phyloP scores from a whole-genome alignment of 2,888 invertebrate species.

The Cheilosia urbana region DNA sequence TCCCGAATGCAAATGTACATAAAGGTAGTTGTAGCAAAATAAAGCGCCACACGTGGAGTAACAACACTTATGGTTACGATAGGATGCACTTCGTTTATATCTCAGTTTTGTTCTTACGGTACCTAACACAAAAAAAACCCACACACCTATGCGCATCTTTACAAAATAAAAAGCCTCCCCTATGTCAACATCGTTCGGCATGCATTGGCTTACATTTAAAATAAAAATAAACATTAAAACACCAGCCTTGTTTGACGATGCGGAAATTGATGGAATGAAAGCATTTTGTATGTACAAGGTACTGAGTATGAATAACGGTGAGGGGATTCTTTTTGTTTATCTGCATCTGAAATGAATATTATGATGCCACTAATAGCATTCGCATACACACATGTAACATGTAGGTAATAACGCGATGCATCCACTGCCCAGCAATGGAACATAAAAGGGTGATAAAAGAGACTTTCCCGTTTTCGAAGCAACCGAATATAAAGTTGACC shows the following conservation, averaged over 20 bases:
- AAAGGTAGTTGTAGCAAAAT: too few relatives aligned
- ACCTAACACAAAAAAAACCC: neutral
- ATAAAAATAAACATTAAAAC: conserved; percentile 55
- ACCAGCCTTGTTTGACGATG: conserved; percentile 46
- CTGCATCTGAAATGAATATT: conserved; percentile 43
- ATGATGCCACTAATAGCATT: conserved; percentile 57
- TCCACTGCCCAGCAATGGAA: neutral
- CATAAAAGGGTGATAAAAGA: conserved; percentile 39
- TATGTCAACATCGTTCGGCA: conserved; percentile 13
- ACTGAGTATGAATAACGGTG: conserved; percentile 1
- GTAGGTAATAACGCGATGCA: neutral
- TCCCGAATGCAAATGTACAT: too few relatives aligned
- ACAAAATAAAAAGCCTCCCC: neutral
- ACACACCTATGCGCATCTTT: neutral
- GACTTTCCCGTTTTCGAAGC: neutral
- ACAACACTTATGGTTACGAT: too few relatives aligned
- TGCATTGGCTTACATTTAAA: conserved; percentile 20
- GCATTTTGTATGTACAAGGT: neutral
- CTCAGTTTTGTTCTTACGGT: neutral
- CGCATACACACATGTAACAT: conserved; percentile 25
- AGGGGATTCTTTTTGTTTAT: conserved; percentile 39
- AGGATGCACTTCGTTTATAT: too few relatives aligned
- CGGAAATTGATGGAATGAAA: conserved; percentile 56
- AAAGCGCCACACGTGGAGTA: too few relatives aligned
- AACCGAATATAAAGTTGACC: neutral